A percentile compares a stretch with the other conserved stretches of the same genome.
phyloP scores from a whole-genome alignment of 2,797 vertebrate species.

The Crocidura indochinensis region DNA sequence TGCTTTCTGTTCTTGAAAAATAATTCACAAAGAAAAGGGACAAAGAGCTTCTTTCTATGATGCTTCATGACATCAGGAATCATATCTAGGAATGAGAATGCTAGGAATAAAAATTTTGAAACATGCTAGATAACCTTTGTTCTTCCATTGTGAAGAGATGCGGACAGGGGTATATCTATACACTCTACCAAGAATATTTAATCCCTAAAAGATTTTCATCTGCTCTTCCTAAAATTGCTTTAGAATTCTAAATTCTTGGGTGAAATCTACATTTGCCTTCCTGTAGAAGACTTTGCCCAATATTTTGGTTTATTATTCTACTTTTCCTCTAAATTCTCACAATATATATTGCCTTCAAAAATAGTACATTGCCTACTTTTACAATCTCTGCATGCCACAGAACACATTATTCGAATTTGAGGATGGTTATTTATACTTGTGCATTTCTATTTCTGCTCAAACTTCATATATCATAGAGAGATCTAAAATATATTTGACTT shows the following conservation, averaged over 20 bases:
- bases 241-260: neutral
- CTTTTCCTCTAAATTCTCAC: neutral
- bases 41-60: neutral
- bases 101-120: neutral
- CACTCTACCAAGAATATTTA: fast-evolving
- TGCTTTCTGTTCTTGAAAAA: neutral
- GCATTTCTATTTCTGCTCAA: neutral
- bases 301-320: neutral
- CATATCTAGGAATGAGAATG: neutral
- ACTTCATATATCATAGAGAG: neutral
- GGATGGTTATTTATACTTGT: neutral
- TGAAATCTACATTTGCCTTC: neutral
- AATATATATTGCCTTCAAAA: neutral
- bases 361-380: too few species aligned
- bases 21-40: too few species aligned
- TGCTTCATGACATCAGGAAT: neutral
- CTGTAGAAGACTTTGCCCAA: neutral
- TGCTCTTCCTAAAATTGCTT: fast-evolving
- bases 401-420: neutral
- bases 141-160: too few species aligned
- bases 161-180: too few species aligned
- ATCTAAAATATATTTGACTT: too few species aligned
- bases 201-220: neutral
- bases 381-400: too few species aligned
- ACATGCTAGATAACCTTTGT: too few species aligned